Evolutionary conservation across 2,797 vertebrate species (phyloP).

Genomic region (Atherinosoma microstoma): DNA sequence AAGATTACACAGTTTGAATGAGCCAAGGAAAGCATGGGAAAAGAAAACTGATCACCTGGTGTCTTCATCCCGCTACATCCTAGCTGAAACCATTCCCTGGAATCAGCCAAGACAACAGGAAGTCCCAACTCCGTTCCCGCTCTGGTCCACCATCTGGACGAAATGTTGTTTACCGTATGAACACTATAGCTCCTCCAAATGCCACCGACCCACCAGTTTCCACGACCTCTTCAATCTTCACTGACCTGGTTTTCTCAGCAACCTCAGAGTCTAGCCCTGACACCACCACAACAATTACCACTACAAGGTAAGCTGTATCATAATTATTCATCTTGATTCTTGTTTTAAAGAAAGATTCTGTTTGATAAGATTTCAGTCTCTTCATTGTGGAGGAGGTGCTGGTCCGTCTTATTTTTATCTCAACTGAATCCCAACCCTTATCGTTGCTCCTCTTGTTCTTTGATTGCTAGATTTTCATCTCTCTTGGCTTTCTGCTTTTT

Average conservation of each 20-base stretch:
- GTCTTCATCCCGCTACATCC: background rate
- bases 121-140: slow-evolving; percentile 85
- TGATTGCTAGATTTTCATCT: slow-evolving; percentile 21
- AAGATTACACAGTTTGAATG: background rate
- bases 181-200: slow-evolving; percentile 59
- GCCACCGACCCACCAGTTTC: slow-evolving; percentile 34
- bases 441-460: slow-evolving; percentile 3
- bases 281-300: slow-evolving; percentile 50
- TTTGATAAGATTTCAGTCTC: background rate
- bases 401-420: too few species aligned
- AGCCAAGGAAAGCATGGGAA: background rate
- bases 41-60: background rate
- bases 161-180: slow-evolving; percentile 78
- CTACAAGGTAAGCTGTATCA: slow-evolving; percentile 44
- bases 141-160: slow-evolving; percentile 65
- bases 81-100: slow-evolving; percentile 89
- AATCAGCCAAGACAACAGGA: slow-evolving; percentile 80
- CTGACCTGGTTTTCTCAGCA: slow-evolving; percentile 62
- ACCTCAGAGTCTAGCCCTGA: slow-evolving; percentile 33
- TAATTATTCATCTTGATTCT: background rate
- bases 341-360: background rate
- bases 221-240: slow-evolving; percentile 37
- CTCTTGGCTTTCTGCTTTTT: slow-evolving; percentile 1
- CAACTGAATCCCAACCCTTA: background rate
- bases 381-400: background rate